Evolutionary conservation across 2,888 invertebrate species (phyloP), one percentile per base, ranked within the genome.

Genomic region (Aleiodes alternator): DNA sequence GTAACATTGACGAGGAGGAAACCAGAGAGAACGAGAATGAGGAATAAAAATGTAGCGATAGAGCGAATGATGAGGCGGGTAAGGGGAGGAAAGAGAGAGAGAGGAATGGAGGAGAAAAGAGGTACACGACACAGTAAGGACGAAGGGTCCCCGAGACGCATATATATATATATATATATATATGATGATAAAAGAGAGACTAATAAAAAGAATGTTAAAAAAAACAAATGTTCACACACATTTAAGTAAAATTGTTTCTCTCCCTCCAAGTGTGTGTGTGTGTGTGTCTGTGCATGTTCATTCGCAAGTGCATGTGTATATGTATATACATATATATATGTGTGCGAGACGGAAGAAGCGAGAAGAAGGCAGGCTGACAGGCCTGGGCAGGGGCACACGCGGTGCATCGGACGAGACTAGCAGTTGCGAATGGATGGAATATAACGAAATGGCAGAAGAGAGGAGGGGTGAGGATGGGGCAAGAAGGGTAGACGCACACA

Each of bases 331-430:
- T 23, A 23, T 23, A 23, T 23, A 23, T 23, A 23, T 23, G 2
- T 14, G 75, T 38, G 50, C 72, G 76, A 14, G 74, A 69, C 72
- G 75, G 71, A 70, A 76, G 77, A 72, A 66, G 74, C 48, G 66
- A 78, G 69, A 76, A 73, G 68, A 69, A 61, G 75, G 75, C 75
- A 34, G 48, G 69, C 61, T 57, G 68, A 43, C 34, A 78, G 59
- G 76, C 43, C 76, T 34, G 34, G 6, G 34, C 34, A 34, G 72
- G 76, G 59, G 78, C 77, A 77, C 23, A 23, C 23, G 23, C 82
- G 86, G 86, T 87, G 87, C 87, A 86, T 87, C 87, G 31, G 51
- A 53, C 53, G 53, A 85, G 87, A 85, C 86, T 85, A 86, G 85
- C 86, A 81, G 84, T 83, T 81, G 82, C 83, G 83, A 84, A 83